A percentile compares a stretch with the other conserved stretches of the same genome.
These are phyloP conservation scores for Euzophera pinguis DNA, from an alignment of 2,888 invertebrate species.

Conservation along the genomic window DNA sequence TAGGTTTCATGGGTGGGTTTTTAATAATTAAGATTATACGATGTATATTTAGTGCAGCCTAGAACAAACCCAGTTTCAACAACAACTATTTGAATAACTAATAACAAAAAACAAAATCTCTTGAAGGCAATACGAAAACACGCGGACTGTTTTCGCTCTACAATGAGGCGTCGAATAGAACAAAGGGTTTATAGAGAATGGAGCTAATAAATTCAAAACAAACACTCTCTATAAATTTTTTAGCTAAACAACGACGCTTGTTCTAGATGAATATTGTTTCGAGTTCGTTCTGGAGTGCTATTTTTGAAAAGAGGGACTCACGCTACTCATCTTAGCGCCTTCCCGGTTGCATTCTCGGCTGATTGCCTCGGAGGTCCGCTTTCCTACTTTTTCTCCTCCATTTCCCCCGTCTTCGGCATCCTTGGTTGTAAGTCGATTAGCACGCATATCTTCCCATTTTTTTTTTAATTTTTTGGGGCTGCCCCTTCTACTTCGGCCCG, in stretches of 20 bases:
- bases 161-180: conserved; percentile 63
- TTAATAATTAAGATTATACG: no score
- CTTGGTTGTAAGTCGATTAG: no score
- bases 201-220: conserved; percentile 61
- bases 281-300: not conserved
- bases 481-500: no score
- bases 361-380: no score
- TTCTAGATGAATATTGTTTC: conserved; percentile 17
- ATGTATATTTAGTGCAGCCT: not conserved
- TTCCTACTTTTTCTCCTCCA: no score
- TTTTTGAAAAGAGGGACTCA: no score
- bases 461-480: no score
- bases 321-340: no score
- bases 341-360: no score
- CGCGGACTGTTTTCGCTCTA: conserved; percentile 58
- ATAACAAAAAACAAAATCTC: conserved; percentile 36
- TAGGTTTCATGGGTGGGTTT: no score
- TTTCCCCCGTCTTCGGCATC: no score
- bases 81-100: conserved; percentile 20
- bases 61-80: conserved; percentile 9
- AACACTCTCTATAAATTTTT: conserved; percentile 57
- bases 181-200: conserved; percentile 72
- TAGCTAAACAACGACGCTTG: conserved; percentile 41
- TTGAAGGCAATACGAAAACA: conserved; percentile 43
- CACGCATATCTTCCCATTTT: no score